A percentile compares a stretch with the other conserved stretches of the same genome.
Evolutionary conservation across 2,797 vertebrate genomes (phyloP).

Genomic region (Melanotaenia maccullochi): DNA sequence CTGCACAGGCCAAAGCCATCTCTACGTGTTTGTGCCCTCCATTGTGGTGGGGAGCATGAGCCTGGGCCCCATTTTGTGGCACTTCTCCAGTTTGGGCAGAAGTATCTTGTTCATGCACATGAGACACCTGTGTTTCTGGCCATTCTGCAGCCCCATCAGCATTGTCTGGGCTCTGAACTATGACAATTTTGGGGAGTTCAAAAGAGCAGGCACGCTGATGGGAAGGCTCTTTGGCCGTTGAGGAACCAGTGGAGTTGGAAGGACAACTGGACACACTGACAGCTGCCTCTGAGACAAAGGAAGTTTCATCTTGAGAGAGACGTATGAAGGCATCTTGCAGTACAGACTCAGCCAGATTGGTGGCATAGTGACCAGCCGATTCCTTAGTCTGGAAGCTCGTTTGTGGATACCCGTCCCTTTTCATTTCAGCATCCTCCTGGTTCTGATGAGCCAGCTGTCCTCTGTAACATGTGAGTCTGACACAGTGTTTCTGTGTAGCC

Average conservation of each 20-base stretch:
- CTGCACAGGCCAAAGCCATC: conserved; percentile 92
- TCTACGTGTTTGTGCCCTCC: conserved; percentile 85
- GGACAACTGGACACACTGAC: conserved; percentile 79
- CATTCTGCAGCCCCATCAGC: conserved; percentile 85
- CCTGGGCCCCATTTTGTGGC: conserved; percentile 64
- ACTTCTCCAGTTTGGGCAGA: conserved; percentile 39
- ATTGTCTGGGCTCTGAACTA: conserved; percentile 95
- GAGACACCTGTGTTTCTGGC: conserved; percentile 78
- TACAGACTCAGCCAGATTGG: conserved; percentile 94
- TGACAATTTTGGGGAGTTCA: conserved; percentile 95
- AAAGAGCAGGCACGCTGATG: conserved; percentile 86
- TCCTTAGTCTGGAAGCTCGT: conserved; percentile 72
- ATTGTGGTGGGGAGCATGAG: conserved; percentile 36
- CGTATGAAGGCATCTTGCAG: conserved; percentile 96
- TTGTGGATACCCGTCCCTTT: conserved; percentile 44
- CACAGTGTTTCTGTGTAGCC: conserved; percentile 71
- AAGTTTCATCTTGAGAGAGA: conserved; percentile 89
- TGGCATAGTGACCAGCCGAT: conserved; percentile 91
- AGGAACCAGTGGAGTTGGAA: conserved; percentile 60
- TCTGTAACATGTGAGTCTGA: conserved; percentile 77
- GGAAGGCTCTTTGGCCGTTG: conserved; percentile 65
- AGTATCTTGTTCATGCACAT: conserved; percentile 65
- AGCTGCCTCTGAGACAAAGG: conserved; percentile 85
- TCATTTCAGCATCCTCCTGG: conserved; percentile 71
- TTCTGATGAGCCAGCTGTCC: conserved; percentile 64